Evolutionary conservation across 2,113 vertebrate species (phyloP).

Genomic region (Pampusana beccarii): DNA sequence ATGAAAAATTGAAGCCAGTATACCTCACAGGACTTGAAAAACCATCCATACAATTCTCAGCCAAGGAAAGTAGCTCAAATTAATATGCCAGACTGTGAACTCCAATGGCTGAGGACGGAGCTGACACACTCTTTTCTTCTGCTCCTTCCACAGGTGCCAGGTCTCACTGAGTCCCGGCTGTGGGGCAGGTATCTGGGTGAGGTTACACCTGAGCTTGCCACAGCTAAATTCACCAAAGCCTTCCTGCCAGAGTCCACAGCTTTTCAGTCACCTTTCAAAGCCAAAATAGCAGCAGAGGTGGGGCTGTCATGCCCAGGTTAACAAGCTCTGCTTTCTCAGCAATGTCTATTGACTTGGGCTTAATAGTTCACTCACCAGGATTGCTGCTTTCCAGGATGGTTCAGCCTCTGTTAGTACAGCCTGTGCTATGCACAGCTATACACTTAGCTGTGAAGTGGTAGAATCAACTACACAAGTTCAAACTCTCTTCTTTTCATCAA

Average conservation of each 20-base stretch:
- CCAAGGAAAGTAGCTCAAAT: conserved; percentile 38
- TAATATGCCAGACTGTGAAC: conserved; percentile 19
- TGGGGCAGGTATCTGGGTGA: not conserved
- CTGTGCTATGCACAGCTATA: not conserved
- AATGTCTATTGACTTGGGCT: conserved; percentile 12
- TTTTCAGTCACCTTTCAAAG: conserved; percentile 11
- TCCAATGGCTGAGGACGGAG: not conserved
- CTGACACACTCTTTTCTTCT: not conserved
- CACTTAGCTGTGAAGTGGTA: not conserved
- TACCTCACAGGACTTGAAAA: conserved; percentile 33
- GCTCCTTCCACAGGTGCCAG: not conserved
- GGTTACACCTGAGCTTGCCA: not conserved
- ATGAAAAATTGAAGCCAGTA: conserved; percentile 54
- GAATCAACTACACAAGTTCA: not conserved
- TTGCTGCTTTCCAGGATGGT: not conserved
- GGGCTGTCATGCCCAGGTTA: conserved; percentile 33
- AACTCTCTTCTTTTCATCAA: not conserved
- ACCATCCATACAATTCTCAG: not conserved
- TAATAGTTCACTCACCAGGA: conserved; percentile 45
- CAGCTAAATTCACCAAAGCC: not conserved
- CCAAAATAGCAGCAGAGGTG: not conserved
- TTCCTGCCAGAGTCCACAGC: not conserved
- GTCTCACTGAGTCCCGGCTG: not conserved
- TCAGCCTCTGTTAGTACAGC: not conserved
- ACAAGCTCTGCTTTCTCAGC: conserved; percentile 55